Conservation (phyloP, 1,140 invertebrate genomes). For the Drosophila pruinosa region DNA sequence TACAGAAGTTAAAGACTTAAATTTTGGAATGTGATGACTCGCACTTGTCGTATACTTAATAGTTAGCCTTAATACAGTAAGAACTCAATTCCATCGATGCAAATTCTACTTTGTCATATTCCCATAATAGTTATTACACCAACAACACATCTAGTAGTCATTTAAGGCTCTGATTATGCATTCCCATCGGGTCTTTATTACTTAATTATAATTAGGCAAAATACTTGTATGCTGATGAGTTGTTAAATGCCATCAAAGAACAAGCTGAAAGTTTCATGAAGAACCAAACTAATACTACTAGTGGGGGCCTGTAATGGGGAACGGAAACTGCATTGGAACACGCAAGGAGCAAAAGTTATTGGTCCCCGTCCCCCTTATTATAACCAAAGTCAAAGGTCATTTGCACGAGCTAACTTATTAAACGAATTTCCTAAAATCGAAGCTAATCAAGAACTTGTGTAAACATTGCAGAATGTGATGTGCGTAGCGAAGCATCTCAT, state of each 20-base stretch:
- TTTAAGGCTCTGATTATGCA: not conserved
- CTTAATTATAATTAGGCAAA: constrained; percentile 17
- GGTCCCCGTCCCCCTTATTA: too few relatives aligned
- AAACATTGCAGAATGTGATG: not conserved
- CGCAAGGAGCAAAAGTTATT: constrained; percentile 24
- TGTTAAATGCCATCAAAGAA: constrained; percentile 27
- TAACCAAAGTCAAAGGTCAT: constrained; percentile 9
- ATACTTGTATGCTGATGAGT: constrained; percentile 21
- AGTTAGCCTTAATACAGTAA: not conserved
- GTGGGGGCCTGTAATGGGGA: not conserved
- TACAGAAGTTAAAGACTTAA: not conserved
- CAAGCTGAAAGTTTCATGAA: constrained; percentile 6
- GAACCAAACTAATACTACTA: not conserved
- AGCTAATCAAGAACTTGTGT: constrained; percentile 44
- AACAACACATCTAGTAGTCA: not conserved
- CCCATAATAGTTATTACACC: not conserved
- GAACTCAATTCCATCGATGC: not conserved
- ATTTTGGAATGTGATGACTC: not conserved
- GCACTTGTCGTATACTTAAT: not conserved
- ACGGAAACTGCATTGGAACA: constrained; percentile 20
- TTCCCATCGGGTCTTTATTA: constrained; percentile 1
- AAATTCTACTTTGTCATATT: not conserved
- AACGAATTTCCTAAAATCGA: constrained; percentile 13
- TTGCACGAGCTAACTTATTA: constrained; percentile 36
- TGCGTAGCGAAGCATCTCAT: not conserved